These are phyloP conservation scores for Bellardia bayeri DNA, from an alignment of 2,888 invertebrate species.

Conservation along the genomic window DNA sequence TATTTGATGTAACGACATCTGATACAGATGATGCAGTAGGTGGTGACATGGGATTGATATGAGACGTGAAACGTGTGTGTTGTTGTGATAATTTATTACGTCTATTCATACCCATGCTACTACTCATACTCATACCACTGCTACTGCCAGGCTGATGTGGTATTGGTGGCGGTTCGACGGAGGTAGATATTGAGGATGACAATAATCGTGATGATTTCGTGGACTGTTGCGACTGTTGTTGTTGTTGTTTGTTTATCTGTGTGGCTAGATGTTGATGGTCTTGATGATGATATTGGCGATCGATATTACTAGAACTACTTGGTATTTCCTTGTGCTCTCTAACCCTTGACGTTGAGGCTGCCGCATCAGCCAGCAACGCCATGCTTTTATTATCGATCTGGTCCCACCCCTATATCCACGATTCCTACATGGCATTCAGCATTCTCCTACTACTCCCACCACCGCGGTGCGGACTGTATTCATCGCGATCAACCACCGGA, in stretches of 20 bases:
- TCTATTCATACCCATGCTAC: constrained; percentile 64
- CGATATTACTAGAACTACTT: constrained; percentile 72
- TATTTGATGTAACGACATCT: constrained; percentile 64
- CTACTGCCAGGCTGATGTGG: constrained; percentile 34
- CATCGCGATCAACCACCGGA: constrained; percentile 83
- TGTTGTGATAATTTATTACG: constrained; percentile 69
- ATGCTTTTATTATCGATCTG: constrained; percentile 82
- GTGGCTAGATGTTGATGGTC: constrained; percentile 72
- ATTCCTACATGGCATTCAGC: constrained; percentile 85
- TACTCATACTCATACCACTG: constrained; percentile 65
- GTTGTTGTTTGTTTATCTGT: constrained; percentile 65
- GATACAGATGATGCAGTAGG: constrained; percentile 70
- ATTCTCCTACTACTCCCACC: constrained; percentile 85
- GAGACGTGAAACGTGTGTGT: constrained; percentile 69
- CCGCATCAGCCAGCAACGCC: constrained; percentile 64
- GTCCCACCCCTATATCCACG: constrained; percentile 85
- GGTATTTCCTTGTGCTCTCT: constrained; percentile 73
- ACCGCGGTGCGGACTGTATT: constrained; percentile 85
- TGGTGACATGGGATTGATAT: constrained; percentile 65
- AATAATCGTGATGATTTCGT: constrained; percentile 72
- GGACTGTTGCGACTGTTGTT: constrained; percentile 71
- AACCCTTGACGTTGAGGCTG: constrained; percentile 66
- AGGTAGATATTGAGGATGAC: constrained; percentile 73
- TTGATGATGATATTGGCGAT: constrained; percentile 72
- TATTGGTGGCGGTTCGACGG: constrained; percentile 60